Percentiles rank a stretch among this genome's conserved stretches.
Evolutionary conservation across 2,113 vertebrate species (phyloP).

Genomic region (Chiloscyllium plagiosum): DNA sequence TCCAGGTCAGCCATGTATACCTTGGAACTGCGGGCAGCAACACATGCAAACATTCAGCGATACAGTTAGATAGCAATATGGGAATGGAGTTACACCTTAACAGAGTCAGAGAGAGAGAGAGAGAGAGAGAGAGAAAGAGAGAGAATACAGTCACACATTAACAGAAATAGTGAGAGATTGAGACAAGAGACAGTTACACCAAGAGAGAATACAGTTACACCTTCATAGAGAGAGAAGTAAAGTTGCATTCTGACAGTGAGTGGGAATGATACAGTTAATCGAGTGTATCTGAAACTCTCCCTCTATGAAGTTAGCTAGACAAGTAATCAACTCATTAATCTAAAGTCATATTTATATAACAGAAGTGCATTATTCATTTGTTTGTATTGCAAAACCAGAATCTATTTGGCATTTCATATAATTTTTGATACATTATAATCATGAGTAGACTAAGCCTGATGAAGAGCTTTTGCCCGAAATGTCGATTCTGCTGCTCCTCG

Average conservation of each 20-base stretch:
- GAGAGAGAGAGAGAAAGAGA: neutral
- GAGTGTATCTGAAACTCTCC: too few species aligned
- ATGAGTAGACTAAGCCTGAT: neutral
- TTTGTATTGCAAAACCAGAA: neutral
- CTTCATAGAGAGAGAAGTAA: neutral
- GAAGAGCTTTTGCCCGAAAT: too few species aligned
- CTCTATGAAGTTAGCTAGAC: too few species aligned
- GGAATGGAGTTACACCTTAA: too few species aligned
- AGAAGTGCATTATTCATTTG: neutral
- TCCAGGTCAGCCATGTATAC: slow-evolving; percentile 89
- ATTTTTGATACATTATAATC: neutral
- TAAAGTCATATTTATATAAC: neutral
- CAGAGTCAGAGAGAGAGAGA: neutral
- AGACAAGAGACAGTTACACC: neutral
- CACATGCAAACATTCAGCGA: neutral
- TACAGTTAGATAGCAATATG: neutral
- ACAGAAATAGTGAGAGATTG: neutral
- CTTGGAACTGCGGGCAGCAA: slow-evolving; percentile 57
- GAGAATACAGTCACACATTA: neutral
- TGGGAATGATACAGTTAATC: neutral
- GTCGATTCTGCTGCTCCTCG: too few species aligned
- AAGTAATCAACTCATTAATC: neutral
- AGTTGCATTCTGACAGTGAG: neutral
- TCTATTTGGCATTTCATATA: neutral
- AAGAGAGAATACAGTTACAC: neutral